These are phyloP conservation scores for Mystacornis crossleyi DNA, from an alignment of 2,113 vertebrate genomes.

Conservation along the genomic window DNA sequence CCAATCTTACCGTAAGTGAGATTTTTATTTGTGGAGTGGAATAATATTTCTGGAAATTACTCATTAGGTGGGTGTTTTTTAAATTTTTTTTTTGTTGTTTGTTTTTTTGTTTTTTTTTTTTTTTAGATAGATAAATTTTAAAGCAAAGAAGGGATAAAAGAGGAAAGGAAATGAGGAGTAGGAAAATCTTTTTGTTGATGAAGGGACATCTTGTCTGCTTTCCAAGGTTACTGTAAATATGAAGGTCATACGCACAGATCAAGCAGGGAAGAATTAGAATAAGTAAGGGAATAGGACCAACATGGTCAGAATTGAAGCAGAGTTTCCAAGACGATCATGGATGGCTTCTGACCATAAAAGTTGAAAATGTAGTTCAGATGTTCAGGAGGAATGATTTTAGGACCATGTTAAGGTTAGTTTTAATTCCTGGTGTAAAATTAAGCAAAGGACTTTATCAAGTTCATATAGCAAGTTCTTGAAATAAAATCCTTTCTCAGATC, in stretches of 20 bases:
- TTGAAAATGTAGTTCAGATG: not conserved
- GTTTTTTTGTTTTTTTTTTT: too few species aligned
- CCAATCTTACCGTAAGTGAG: accelerated
- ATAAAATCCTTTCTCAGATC: conserved; percentile 6
- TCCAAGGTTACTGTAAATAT: not conserved
- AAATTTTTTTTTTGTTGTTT: too few species aligned
- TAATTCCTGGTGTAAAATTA: not conserved
- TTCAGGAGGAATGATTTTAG: not conserved
- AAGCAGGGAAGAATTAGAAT: not conserved
- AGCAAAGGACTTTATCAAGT: not conserved
- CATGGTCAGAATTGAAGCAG: not conserved
- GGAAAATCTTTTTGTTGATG: not conserved
- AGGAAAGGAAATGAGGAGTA: not conserved
- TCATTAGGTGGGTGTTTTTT: accelerated
- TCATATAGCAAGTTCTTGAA: not conserved
- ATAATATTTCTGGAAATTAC: not conserved
- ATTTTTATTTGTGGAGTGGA: not conserved
- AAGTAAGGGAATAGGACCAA: not conserved
- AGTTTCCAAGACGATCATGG: not conserved
- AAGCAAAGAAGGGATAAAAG: not conserved
- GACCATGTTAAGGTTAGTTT: not conserved
- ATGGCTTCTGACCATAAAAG: not conserved
- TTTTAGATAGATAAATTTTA: not conserved
- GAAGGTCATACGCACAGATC: not conserved
- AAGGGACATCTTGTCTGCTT: not conserved